These are phyloP conservation scores for Onychomys torridus DNA, from an alignment of 2,797 vertebrate species.

Conservation along the genomic window DNA sequence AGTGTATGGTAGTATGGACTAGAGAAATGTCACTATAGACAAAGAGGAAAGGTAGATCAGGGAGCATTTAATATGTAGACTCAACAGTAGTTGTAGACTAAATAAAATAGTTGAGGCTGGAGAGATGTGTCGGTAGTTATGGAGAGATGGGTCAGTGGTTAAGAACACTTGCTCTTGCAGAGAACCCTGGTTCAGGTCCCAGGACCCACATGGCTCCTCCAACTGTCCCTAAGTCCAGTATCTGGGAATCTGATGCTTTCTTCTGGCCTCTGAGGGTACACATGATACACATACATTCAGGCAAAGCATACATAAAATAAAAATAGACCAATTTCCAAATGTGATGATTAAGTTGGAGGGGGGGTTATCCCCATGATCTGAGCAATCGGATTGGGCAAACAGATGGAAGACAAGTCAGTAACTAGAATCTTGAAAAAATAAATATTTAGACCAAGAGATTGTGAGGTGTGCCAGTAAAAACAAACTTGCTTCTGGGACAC, in stretches of 20 bases:
- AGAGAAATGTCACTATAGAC: neutral
- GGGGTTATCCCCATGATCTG: neutral
- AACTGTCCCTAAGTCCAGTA: neutral
- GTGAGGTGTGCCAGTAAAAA: conserved; percentile 1
- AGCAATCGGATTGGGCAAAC: neutral
- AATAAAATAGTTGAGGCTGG: neutral
- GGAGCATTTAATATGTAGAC: neutral
- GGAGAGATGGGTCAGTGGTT: neutral
- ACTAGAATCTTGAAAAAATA: conserved; percentile 44
- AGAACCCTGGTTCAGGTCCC: neutral
- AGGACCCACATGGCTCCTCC: neutral
- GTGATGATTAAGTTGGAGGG: neutral
- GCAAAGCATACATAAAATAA: neutral
- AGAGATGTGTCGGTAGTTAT: neutral
- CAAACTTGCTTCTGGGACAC: conserved; percentile 34
- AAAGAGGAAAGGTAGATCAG: neutral
- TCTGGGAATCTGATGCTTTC: neutral
- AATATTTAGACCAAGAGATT: conserved; percentile 18
- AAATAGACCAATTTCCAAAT: neutral
- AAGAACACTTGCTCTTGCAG: neutral
- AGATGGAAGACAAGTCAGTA: neutral
- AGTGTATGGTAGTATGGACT: neutral
- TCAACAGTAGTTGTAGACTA: neutral
- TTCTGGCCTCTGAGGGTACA: neutral
- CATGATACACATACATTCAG: no score